phyloP scores from a whole-genome alignment of 2,888 invertebrate species.

The Dexiosoma caninum region DNA sequence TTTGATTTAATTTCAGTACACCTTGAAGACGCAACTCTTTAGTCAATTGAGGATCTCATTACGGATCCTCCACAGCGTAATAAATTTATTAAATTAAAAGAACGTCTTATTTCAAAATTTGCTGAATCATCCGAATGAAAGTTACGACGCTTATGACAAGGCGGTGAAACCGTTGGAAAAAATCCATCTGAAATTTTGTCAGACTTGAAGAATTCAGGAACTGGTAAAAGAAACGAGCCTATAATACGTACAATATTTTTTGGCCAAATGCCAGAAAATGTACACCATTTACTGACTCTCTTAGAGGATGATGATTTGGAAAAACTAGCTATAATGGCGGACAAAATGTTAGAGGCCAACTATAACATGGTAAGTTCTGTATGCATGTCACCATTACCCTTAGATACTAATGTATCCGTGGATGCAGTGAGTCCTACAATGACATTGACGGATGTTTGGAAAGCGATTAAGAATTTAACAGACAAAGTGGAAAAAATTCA shows the following conservation, averaged over 20 bases:
- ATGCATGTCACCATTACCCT: not conserved
- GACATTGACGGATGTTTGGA: not conserved
- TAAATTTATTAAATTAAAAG: not conserved
- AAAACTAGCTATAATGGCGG: conserved; percentile 47
- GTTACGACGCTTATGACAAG: conserved; percentile 26
- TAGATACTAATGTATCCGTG: not conserved
- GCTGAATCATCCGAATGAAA: conserved; percentile 6
- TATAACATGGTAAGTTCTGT: not conserved
- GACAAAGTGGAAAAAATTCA: conserved; percentile 21
- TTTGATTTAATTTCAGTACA: conserved; percentile 21
- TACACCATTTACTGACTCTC: not conserved
- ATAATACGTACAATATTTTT: not conserved
- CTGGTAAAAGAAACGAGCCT: too few species aligned
- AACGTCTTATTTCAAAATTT: conserved; percentile 10
- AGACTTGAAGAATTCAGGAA: too few species aligned
- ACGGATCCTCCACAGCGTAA: conserved; percentile 17
- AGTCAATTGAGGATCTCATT: conserved; percentile 43
- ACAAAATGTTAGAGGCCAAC: conserved; percentile 52
- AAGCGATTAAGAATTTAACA: not conserved
- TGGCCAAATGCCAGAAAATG: too few species aligned
- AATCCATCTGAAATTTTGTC: too few species aligned
- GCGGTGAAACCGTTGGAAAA: conserved; percentile 39
- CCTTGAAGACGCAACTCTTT: conserved; percentile 25
- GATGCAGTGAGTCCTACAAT: conserved; percentile 2
- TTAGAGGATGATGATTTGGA: conserved; percentile 44